phyloP scores from a whole-genome alignment of 2,888 invertebrate species.

The Cactoblastis cactorum region DNA sequence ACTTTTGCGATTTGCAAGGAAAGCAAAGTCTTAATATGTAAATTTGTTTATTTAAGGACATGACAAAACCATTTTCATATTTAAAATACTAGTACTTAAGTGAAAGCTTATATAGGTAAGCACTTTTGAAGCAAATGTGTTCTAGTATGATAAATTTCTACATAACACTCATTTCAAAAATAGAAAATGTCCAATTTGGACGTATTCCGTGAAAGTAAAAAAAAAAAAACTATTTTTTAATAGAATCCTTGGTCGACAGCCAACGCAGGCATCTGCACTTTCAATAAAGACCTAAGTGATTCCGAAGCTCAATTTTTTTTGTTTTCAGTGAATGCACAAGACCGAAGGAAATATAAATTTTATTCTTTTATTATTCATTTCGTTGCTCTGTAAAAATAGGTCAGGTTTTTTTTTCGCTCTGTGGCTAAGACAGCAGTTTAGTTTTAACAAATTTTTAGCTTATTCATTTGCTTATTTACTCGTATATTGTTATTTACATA shows the following conservation, averaged over 20 bases:
- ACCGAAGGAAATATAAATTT: slow-evolving; percentile 1
- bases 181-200: neutral
- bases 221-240: neutral
- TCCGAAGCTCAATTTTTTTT: slow-evolving; percentile 2
- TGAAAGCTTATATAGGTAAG: too few species aligned
- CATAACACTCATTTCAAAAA: neutral
- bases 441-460: neutral
- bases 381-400: slow-evolving; percentile 1
- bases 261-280: slow-evolving; percentile 5
- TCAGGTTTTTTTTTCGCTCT: slow-evolving; percentile 1
- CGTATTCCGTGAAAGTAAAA: neutral
- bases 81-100: neutral
- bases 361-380: slow-evolving; percentile 4
- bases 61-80: too few species aligned
- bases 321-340: neutral
- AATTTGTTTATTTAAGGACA: too few species aligned
- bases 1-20: too few species aligned
- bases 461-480: neutral
- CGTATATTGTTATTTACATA: too few species aligned
- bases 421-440: slow-evolving; percentile 10
- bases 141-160: too few species aligned
- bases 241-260: neutral
- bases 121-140: too few species aligned
- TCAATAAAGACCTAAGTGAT: slow-evolving; percentile 9
- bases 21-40: too few species aligned